Evolutionary conservation across 2,797 vertebrate genomes (phyloP).

Genomic region (Morus bassanus): DNA sequence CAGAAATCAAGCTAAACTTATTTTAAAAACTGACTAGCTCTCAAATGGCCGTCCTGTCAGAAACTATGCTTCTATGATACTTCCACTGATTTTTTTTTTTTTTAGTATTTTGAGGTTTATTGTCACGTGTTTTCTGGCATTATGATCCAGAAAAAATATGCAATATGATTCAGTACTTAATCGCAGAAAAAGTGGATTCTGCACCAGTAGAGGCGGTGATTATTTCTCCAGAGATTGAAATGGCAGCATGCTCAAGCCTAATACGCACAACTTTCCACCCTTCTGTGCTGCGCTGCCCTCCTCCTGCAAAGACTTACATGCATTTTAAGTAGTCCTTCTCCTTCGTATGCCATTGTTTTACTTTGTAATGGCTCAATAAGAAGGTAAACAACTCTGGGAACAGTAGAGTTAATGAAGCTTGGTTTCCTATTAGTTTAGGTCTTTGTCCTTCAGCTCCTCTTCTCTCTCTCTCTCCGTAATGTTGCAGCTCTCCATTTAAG

Average conservation of each 20-base stretch:
- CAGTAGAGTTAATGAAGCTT: neutral
- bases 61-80: neutral
- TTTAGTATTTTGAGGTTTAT: neutral
- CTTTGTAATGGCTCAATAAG: neutral
- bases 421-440: neutral
- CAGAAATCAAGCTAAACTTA: neutral
- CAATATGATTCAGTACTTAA: neutral
- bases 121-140: neutral
- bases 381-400: neutral
- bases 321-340: neutral
- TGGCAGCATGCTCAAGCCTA: neutral
- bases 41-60: neutral
- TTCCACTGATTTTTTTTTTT: neutral
- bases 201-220: neutral
- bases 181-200: neutral
- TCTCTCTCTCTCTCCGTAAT: neutral
- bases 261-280: rapidly evolving
- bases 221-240: neutral
- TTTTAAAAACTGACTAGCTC: neutral
- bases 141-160: neutral
- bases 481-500: neutral
- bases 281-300: neutral
- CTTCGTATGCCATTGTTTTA: neutral
- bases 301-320: neutral
- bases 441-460: neutral